Percentiles rank a stretch among this genome's conserved stretches.
phyloP scores from a whole-genome alignment of 2,888 invertebrate species.

The Machimus atricapillus region DNA sequence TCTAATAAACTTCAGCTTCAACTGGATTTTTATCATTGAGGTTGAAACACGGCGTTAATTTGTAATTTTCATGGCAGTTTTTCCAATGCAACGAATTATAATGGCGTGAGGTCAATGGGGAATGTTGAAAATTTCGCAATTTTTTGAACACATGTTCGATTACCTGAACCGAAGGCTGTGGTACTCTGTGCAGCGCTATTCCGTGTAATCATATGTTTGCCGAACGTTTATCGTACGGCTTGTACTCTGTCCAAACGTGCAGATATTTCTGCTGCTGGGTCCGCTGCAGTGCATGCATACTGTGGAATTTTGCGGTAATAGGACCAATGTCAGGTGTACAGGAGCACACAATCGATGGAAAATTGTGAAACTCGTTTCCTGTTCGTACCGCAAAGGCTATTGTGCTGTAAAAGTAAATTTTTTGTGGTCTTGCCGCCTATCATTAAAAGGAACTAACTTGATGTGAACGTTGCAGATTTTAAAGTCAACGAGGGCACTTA shows the following conservation, averaged over 20 bases:
- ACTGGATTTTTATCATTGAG: constrained; percentile 32
- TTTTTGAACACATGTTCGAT: constrained; percentile 18
- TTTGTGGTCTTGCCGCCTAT: neutral
- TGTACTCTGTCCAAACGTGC: neutral
- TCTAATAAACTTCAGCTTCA: constrained; percentile 15
- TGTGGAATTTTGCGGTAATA: neutral
- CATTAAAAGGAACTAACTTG: neutral
- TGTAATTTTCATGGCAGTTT: constrained; percentile 26
- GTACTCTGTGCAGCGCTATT: neutral
- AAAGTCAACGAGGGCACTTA: neutral
- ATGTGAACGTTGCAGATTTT: neutral
- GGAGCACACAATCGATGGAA: neutral
- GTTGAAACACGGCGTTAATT: constrained; percentile 31
- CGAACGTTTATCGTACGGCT: neutral
- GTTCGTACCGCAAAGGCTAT: neutral
- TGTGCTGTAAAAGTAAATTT: neutral
- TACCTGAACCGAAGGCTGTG: neutral
- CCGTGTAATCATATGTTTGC: constrained; percentile 4
- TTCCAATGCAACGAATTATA: constrained; percentile 24
- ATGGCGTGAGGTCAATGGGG: constrained; percentile 31
- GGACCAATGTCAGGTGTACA: neutral
- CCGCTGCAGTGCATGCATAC: neutral
- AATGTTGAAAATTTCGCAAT: constrained; percentile 33
- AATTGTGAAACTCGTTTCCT: neutral
- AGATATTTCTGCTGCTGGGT: neutral